Evolutionary conservation across 2,888 invertebrate species (phyloP), one percentile per base, ranked within the genome.

Genomic region (Drosophila peninsularis): DNA sequence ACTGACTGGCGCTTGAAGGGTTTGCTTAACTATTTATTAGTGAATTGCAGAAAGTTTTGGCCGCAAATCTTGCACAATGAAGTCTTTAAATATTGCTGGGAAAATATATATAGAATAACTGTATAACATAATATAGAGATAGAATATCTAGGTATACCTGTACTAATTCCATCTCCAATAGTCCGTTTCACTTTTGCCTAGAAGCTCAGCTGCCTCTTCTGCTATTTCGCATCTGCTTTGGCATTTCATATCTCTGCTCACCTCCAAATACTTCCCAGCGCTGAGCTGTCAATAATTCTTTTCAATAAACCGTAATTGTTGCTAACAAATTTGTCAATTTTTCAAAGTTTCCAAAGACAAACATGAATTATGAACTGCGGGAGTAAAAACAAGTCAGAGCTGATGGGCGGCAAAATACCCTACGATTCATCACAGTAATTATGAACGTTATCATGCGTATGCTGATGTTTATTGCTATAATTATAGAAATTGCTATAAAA

Each of bases 241-340:
- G 47, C 37, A 37, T 52, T 52, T 52, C 19, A 37, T 52, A 37
- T 36, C 52, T 52, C 52, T n/a, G 52, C 52, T 10, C n/a, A n/a
- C 36, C 6, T n/a, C 50, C 49, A 50, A 39, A 32, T 14, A 27
- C 24, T 52, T 21, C 21, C 24, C 34, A 17, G 44, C 44, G 39
- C 1, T 2, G 21, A 65, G 66, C 66, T 49, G 44, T 50, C 24
- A 44, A n/a, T 41, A 65, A 10, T 37, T 52, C 3, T 37, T 19
- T 32, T 45, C 44, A 64, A 64, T 53, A 52, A 55, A 62, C 49
- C 24, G 27, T 80, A 24, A 75, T 75, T 78, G 58, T 54, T 52
- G 32, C 50, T 54, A 50, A 39, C 30, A 63, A 75, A 71, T 75
- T 71, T 60, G 79, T 71, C 53, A 66, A 42, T 42, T 34, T 32